Evolutionary conservation across 92 coral and sea anemone genomes (phyloP), one percentile per base, ranked within the genome.

Genomic region (Palythoa grandis): DNA sequence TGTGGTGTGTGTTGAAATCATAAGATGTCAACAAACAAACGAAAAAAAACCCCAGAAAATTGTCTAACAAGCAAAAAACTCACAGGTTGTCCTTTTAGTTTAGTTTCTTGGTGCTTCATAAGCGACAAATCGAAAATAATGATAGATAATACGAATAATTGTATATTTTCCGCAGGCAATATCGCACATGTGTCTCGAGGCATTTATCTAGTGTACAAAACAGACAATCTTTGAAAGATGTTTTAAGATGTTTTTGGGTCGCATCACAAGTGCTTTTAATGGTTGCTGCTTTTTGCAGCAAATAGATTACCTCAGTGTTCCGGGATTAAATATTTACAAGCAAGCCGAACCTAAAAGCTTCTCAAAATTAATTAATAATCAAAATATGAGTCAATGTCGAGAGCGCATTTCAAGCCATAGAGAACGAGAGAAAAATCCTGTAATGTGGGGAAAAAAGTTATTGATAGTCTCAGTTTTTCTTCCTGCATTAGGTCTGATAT

Each of bases 221-320:
- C 10, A 8, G 35, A 17, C 25, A 25, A 69, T 29, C 14, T 37
- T 29, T 29, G 6, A 29, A 25, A 69, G 19, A 52, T 4, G 11
- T 52, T 76, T 29, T 29, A 29, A 29, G 35, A 29, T 29, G 35
- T 29, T 23, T 29, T 0, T 20, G 16, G 72, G 79, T 52, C 17
- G 50, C 57, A 75, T n/a, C 13, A 20, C 79, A 5, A 52, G 60
- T 43, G 74, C 48, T 70, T 15, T 66, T 53, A 80, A 80, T 80
- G 60, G 84, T 79, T 57, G 53, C 53, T 79, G n/a, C 39, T 63
- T 61, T 39, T 60, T 63, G 20, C 52, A 67, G 73, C 84, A 10
- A 37, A 39, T n/a, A n/a, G 11, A 54, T 78, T 78, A 65, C 39
- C 57, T 11, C 4, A 60, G 70, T 79, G 52, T 79, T 79, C 84